Evolutionary conservation across 2,113 vertebrate genomes (phyloP).

Genomic region (Epinephelus fuscoguttatus): DNA sequence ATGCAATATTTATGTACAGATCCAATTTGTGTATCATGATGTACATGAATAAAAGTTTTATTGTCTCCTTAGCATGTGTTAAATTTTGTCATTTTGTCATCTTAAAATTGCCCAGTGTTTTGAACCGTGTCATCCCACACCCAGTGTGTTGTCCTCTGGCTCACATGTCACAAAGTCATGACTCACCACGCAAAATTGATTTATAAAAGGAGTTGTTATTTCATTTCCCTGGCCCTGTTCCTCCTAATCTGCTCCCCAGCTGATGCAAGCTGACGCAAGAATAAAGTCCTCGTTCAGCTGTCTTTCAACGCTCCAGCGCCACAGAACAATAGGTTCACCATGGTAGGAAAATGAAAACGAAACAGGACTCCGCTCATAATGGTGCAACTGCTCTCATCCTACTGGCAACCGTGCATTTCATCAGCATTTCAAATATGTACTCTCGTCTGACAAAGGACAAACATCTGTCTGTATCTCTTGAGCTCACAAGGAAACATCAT

Average conservation of each 20-base stretch:
- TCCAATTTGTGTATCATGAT: slow-evolving; percentile 80
- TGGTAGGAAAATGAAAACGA: background rate
- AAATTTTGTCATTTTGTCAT: background rate
- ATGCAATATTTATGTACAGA: slow-evolving; percentile 84
- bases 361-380: background rate
- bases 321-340: background rate
- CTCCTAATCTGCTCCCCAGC: slow-evolving; percentile 1
- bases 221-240: background rate
- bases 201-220: background rate
- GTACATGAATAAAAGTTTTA: slow-evolving; percentile 81
- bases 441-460: background rate
- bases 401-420: background rate
- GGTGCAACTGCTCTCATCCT: background rate
- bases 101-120: background rate
- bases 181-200: background rate
- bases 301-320: background rate
- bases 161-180: background rate
- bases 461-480: background rate
- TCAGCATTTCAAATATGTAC: background rate
- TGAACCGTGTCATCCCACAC: background rate
- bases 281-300: background rate
- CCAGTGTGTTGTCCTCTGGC: background rate
- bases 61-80: slow-evolving; percentile 32
- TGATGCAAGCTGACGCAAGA: slow-evolving; percentile 50
- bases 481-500: background rate